Evolutionary conservation across 2,113 vertebrate species (phyloP).

Genomic region (Clarias gariepinus): DNA sequence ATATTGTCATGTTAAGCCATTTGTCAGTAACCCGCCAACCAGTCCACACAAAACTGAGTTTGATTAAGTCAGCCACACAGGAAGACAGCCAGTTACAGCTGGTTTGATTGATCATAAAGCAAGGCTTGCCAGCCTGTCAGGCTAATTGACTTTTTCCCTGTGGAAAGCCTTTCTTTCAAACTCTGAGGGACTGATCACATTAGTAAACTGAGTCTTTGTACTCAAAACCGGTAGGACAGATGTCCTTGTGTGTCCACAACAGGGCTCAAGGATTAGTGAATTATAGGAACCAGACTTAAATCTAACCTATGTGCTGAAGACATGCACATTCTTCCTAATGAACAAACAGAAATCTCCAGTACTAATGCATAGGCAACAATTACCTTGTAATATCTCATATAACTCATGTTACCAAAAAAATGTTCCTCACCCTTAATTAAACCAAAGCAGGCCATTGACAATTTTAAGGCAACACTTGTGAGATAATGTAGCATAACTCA

Average conservation of each 20-base stretch:
- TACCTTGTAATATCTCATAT: background rate
- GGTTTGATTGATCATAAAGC: background rate
- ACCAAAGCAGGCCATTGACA: background rate
- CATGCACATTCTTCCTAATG: background rate
- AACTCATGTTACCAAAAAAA: background rate
- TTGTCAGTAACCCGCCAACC: conserved; percentile 6
- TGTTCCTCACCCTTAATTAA: background rate
- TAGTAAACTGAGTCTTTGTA: background rate
- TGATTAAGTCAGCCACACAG: conserved; percentile 12
- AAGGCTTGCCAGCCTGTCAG: conserved; percentile 5
- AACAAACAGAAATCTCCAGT: background rate
- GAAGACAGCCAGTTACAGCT: background rate
- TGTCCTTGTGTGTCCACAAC: background rate
- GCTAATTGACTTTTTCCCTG: background rate
- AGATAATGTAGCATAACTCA: background rate
- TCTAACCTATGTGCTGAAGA: background rate
- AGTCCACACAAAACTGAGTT: background rate
- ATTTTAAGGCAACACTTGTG: background rate
- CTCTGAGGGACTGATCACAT: background rate
- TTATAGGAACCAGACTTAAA: background rate
- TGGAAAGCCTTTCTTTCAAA: background rate
- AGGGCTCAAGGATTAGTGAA: background rate
- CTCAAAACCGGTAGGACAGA: background rate
- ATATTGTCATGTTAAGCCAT: background rate
- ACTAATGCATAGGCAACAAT: background rate